These are phyloP conservation scores for Xiphophorus birchmanni DNA, from an alignment of 2,797 vertebrate genomes.

Conservation along the genomic window DNA sequence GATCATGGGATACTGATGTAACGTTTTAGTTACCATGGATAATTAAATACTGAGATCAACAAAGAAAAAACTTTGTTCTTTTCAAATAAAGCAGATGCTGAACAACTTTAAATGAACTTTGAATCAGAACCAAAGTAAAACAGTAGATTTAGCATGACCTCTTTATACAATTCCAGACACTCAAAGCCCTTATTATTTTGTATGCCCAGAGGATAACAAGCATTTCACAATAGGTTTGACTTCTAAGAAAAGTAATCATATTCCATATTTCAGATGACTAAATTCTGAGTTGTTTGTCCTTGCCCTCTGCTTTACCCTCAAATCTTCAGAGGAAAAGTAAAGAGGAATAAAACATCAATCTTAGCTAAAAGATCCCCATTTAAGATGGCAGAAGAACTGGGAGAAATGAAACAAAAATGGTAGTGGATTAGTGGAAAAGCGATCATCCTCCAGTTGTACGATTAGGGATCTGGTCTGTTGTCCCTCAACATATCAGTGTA, in stretches of 20 bases:
- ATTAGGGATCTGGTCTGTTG: not conserved
- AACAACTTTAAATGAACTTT: conserved; percentile 8
- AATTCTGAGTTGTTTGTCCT: conserved; percentile 48
- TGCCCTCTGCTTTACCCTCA: not conserved
- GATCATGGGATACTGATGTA: not conserved
- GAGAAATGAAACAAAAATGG: conserved; percentile 35
- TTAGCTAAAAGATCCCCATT: conserved; percentile 45
- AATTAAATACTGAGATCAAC: not conserved
- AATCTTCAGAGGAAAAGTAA: conserved; percentile 35
- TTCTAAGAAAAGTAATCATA: conserved; percentile 40
- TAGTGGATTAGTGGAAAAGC: conserved; percentile 11
- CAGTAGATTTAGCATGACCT: conserved; percentile 6
- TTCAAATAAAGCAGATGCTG: conserved; percentile 22
- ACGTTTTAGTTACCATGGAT: not conserved
- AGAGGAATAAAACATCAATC: conserved; percentile 45
- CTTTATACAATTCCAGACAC: conserved; percentile 37
- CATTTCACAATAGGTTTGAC: conserved; percentile 24
- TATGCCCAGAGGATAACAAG: conserved; percentile 23
- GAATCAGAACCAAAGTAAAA: conserved; percentile 10
- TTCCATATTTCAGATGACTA: conserved; percentile 47
- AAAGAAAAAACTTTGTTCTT: conserved; percentile 2
- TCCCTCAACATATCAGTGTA: not conserved
- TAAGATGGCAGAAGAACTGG: conserved; percentile 23
- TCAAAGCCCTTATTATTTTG: conserved; percentile 22
- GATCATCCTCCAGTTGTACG: not conserved